A percentile compares a stretch with the other conserved stretches of the same genome.
These are phyloP conservation scores for Zenarchopterus dispar DNA, from an alignment of 2,797 vertebrate genomes.

Conservation along the genomic window DNA sequence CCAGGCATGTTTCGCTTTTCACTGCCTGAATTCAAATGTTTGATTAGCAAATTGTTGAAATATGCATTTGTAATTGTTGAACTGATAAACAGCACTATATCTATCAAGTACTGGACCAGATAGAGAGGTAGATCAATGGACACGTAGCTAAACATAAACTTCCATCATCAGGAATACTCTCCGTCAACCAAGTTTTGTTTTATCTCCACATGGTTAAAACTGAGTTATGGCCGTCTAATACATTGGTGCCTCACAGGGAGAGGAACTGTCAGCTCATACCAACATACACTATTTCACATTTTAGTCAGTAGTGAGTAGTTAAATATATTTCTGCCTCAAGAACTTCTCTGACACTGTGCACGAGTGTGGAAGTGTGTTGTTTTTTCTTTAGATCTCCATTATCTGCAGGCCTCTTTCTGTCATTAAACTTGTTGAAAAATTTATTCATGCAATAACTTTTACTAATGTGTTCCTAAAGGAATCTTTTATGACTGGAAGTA, in stretches of 20 bases:
- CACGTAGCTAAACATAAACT: constrained; percentile 8
- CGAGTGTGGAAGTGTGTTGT: not conserved
- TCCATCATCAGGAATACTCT: constrained; percentile 31
- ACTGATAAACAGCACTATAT: constrained; percentile 21
- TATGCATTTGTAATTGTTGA: constrained; percentile 15
- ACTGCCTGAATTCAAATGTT: constrained; percentile 9
- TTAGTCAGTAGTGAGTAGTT: constrained; percentile 3
- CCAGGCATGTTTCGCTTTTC: constrained; percentile 1
- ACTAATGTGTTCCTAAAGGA: constrained; percentile 9
- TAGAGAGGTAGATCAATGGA: constrained; percentile 21
- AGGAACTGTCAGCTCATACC: constrained; percentile 1
- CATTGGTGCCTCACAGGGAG: not conserved
- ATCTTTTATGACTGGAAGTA: constrained; percentile 5
- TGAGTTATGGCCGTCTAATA: constrained; percentile 7
- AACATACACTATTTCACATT: constrained; percentile 10
- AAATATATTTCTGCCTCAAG: constrained; percentile 1
- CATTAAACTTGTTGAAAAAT: constrained; percentile 27
- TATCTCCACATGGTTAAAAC: constrained; percentile 9
- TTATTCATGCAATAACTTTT: constrained; percentile 26
- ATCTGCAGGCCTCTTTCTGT: constrained; percentile 23
- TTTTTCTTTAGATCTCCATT: not conserved
- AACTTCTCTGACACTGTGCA: not conserved
- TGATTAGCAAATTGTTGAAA: constrained; percentile 32
- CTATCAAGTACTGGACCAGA: constrained; percentile 11
- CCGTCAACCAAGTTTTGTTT: constrained; percentile 3